A percentile compares a stretch with the other conserved stretches of the same genome.
These are phyloP conservation scores for Formicarius rufipectus DNA, from an alignment of 2,113 vertebrate genomes.

Conservation along the genomic window DNA sequence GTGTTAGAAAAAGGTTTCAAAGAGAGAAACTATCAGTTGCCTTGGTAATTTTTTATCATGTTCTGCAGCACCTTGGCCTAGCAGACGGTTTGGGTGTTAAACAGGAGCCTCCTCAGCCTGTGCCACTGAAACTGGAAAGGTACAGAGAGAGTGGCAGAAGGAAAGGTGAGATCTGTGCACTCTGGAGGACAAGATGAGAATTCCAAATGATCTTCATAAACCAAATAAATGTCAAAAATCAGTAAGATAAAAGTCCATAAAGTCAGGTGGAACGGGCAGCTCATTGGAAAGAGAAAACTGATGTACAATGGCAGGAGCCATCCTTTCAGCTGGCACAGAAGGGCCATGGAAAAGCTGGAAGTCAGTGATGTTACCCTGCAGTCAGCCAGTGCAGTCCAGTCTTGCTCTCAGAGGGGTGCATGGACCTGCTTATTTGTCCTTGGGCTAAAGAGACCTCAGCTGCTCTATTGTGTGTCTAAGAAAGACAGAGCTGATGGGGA, in stretches of 20 bases:
- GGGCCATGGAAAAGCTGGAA: background rate
- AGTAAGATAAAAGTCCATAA: background rate
- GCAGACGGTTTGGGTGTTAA: background rate
- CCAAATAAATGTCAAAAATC: background rate
- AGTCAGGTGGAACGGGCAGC: background rate
- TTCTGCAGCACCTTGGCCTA: background rate
- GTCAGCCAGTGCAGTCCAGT: background rate
- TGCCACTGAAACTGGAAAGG: background rate
- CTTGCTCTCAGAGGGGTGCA: background rate
- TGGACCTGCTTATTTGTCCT: background rate
- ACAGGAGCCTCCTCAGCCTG: background rate
- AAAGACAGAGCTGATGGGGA: background rate
- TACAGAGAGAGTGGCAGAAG: background rate
- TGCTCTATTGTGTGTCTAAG: background rate
- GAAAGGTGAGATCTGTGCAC: background rate
- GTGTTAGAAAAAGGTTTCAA: background rate
- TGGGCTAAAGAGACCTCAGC: background rate
- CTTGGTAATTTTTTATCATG: background rate
- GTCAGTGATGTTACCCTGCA: fast-evolving
- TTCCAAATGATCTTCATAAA: background rate
- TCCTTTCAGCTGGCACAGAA: background rate
- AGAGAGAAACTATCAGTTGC: background rate
- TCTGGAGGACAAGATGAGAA: background rate
- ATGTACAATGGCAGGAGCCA: background rate
- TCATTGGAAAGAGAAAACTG: background rate